Evolutionary conservation across 2,888 invertebrate species (phyloP).

Genomic region (Sinelater perroti): DNA sequence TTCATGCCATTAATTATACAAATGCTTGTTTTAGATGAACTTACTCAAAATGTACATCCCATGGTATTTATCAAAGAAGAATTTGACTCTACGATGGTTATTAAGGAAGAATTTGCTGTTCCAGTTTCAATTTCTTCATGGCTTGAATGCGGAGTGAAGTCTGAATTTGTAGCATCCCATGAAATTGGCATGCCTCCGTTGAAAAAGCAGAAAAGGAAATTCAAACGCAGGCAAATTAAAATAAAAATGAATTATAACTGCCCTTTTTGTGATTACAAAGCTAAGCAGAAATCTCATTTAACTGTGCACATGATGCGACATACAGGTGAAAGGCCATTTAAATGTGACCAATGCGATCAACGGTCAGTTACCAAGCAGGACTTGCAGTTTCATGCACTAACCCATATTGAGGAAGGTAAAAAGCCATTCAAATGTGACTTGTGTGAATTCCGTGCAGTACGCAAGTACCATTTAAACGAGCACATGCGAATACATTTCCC

Average conservation of each 20-base stretch:
- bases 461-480: neutral
- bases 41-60: too few relatives aligned
- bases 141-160: too few relatives aligned
- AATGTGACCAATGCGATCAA: neutral
- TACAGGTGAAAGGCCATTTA: neutral
- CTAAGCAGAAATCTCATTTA: neutral
- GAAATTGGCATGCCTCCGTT: too few relatives aligned
- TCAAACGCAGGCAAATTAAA: too few relatives aligned
- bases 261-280: neutral
- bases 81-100: too few relatives aligned
- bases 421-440: neutral
- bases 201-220: too few relatives aligned
- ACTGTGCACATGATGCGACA: neutral
- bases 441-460: neutral
- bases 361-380: neutral
- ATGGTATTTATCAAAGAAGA: too few relatives aligned
- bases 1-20: too few relatives aligned
- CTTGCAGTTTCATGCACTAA: neutral
- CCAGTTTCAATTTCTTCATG: too few relatives aligned
- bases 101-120: too few relatives aligned
- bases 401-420: neutral
- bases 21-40: too few relatives aligned
- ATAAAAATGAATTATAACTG: neutral
- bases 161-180: too few relatives aligned
- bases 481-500: neutral